Conservation (phyloP, 1,140 invertebrate genomes). For the Drosophila subpulchrella region DNA sequence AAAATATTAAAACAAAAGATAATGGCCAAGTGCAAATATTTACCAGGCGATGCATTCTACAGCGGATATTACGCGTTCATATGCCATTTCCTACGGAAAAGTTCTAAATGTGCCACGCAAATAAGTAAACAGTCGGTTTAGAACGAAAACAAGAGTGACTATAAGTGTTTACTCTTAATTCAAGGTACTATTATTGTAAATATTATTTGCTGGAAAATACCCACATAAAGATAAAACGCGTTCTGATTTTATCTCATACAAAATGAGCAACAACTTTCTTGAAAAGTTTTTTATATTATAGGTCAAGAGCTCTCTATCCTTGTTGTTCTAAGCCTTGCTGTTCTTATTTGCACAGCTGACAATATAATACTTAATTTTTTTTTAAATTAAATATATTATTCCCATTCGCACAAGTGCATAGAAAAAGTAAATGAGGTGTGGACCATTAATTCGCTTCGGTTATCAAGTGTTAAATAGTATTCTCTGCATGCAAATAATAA, state of each 20-base stretch:
- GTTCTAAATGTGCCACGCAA: constrained; percentile 38
- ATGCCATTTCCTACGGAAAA: constrained; percentile 41
- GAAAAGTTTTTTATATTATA: too few species aligned
- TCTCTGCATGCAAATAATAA: constrained; percentile 21
- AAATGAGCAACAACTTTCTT: too few species aligned
- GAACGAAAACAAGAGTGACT: constrained; percentile 59
- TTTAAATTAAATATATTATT: not conserved
- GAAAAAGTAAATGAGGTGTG: constrained; percentile 3
- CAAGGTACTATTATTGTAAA: constrained; percentile 1
- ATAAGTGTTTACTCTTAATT: not conserved
- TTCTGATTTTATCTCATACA: too few species aligned
- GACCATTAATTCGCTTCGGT: constrained; percentile 16
- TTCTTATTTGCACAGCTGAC: not conserved
- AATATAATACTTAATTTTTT: not conserved
- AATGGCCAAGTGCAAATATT: constrained; percentile 47
- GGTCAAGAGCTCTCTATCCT: too few species aligned
- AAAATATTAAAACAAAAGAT: constrained; percentile 41
- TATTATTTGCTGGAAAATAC: constrained; percentile 27
- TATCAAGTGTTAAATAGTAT: constrained; percentile 23
- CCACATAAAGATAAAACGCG: not conserved
- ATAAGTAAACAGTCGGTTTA: constrained; percentile 35
- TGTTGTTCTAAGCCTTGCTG: not conserved
- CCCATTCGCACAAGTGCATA: not conserved
- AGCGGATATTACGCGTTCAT: constrained; percentile 59
- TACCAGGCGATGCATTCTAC: constrained; percentile 35